Evolutionary conservation across 2,888 invertebrate genomes (phyloP).

Genomic region (Litoditis marina): DNA sequence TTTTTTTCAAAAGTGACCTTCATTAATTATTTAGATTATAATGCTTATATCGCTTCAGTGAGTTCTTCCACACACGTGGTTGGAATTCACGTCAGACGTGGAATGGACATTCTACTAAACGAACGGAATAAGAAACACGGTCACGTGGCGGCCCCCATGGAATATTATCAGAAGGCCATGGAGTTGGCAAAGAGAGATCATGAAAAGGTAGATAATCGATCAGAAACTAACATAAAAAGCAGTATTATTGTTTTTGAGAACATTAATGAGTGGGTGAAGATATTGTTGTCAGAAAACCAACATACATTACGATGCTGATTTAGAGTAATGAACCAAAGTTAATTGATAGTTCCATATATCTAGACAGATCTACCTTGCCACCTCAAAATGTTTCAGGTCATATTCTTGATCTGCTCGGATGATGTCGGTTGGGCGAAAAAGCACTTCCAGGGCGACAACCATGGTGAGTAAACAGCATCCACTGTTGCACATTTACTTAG

Average conservation of each 20-base stretch:
- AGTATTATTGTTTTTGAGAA: too few species aligned
- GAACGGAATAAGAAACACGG: constrained; percentile 47
- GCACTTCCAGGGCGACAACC: constrained; percentile 11
- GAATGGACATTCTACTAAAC: constrained; percentile 62
- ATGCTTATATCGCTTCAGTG: constrained; percentile 23
- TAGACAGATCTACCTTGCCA: too few species aligned
- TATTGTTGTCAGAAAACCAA: too few species aligned
- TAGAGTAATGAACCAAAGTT: neutral
- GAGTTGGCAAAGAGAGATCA: constrained; percentile 24
- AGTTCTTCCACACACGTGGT: constrained; percentile 39
- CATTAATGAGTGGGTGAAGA: too few species aligned
- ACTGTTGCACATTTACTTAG: too few species aligned
- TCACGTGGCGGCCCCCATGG: constrained; percentile 60
- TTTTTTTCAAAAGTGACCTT: neutral
- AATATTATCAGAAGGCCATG: constrained; percentile 60
- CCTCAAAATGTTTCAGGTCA: too few species aligned
- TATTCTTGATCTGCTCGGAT: constrained; percentile 63
- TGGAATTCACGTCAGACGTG: constrained; percentile 63
- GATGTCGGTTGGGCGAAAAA: constrained; percentile 60
- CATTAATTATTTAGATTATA: too few species aligned
- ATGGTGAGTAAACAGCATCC: constrained; percentile 19
- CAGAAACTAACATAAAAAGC: too few species aligned
- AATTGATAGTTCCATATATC: too few species aligned
- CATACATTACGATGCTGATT: neutral
- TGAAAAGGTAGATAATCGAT: constrained; percentile 16